Evolutionary conservation across 2,888 invertebrate species (phyloP), one percentile per base, ranked within the genome.

Genomic region (Phaonia tiefii): DNA sequence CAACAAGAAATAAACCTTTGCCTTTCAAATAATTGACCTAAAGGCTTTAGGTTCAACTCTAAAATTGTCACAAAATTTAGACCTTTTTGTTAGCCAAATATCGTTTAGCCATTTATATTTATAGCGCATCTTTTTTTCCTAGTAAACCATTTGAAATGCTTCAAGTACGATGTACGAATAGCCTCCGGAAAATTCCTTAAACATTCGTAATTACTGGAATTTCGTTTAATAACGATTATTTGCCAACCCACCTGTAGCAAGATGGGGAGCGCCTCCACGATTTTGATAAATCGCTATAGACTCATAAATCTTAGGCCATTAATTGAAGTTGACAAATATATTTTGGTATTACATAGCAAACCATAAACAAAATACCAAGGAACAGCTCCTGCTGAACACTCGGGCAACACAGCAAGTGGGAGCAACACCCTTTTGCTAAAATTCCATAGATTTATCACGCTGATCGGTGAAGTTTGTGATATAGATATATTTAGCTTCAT

Each of bases 241-340:
- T 39, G 60, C 72, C 78, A 78, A 58, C 81, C 81, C 78, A 75
- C 75, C 17, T 26, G 22, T 15, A 31, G 25, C 15, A 17, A n/a
- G n/a, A n/a, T n/a, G n/a, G n/a, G 3, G 13, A 42, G 15, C 39
- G 44, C 67, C 0, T 20, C 42, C 17, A 8, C 46, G 20, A 69
- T 49, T 73, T 70, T 79, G 75, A 81, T 81, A 78, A 49, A 81
- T 73, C 67, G 75, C 20, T 49, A 10, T 20, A 17, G 39, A 15
- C 13, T 49, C 75, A 75, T 81, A 69, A 17, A 81, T 81, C 81
- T 81, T 72, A 3, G 25, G 15, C 44, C 63, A 58, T 63, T 72
- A 78, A 81, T 78, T 75, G 56, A 81, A 81, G 69, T 81, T 78
- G 81, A 81, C 78, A 81, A 78, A 81, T 78, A 78, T 75, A 63